Conservation (phyloP, 2,113 vertebrate genomes). For the Otis tarda region DNA sequence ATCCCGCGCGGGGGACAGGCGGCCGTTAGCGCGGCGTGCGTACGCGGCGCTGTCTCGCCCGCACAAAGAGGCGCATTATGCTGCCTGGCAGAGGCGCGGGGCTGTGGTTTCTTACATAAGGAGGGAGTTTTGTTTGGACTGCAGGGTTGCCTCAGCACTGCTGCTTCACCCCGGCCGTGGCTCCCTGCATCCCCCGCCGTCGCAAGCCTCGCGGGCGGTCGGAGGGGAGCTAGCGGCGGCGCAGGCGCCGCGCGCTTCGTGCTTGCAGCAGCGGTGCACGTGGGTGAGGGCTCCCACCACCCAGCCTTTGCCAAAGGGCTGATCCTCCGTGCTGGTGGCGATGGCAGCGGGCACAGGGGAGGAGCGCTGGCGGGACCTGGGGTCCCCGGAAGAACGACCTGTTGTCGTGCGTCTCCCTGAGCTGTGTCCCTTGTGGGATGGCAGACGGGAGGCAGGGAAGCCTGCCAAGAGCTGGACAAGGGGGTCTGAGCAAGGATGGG, state of each 20-base stretch:
- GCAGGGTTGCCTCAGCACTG: conserved; percentile 39
- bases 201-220: background rate
- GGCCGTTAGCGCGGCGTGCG: background rate
- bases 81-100: conserved; percentile 58
- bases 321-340: fast-evolving
- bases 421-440: background rate
- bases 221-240: background rate
- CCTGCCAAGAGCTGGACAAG: background rate
- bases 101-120: conserved; percentile 78
- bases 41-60: background rate
- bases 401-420: fast-evolving
- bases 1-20: conserved; percentile 19
- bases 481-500: background rate
- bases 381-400: background rate
- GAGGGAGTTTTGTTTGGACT: conserved; percentile 70
- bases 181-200: background rate
- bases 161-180: conserved; percentile 29
- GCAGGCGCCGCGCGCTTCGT: fast-evolving
- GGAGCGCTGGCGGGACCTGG: fast-evolving
- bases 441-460: background rate
- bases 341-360: background rate
- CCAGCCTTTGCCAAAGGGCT: fast-evolving
- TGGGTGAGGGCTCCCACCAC: background rate
- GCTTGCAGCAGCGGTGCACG: background rate
- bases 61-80: conserved; percentile 77